phyloP scores from a whole-genome alignment of 2,113 vertebrate genomes.

The Aldabrachelys gigantea region DNA sequence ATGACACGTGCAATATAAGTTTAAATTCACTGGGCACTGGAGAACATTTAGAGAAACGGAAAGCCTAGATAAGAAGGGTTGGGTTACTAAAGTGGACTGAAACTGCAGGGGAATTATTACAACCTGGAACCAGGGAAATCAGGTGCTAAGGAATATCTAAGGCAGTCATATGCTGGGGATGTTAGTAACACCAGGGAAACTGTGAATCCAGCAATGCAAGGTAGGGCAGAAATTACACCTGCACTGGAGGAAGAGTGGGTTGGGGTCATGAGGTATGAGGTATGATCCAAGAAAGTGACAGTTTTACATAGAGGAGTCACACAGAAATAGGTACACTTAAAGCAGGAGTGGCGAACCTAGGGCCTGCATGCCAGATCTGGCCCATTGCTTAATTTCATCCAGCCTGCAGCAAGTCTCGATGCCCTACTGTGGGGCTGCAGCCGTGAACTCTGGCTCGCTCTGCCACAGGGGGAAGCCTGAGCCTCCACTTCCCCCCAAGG shows the following conservation, averaged over 20 bases:
- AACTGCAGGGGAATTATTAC: neutral
- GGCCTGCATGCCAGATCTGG: too few relatives aligned
- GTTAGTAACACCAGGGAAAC: neutral
- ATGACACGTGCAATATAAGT: neutral
- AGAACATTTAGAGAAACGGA: neutral
- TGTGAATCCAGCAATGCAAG: neutral
- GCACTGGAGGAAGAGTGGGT: neutral
- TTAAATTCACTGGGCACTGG: neutral
- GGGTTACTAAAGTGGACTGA: neutral
- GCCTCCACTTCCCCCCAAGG: too few relatives aligned
- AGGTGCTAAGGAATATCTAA: neutral
- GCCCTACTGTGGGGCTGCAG: too few relatives aligned
- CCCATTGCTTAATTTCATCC: too few relatives aligned
- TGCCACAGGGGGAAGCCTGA: too few relatives aligned
- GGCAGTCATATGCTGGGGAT: neutral
- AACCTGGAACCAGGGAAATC: neutral
- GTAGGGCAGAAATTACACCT: neutral
- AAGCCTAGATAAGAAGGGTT: neutral
- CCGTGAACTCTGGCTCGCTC: too few relatives aligned
- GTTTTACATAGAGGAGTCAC: neutral
- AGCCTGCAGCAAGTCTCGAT: too few relatives aligned
- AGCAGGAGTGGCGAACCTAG: too few relatives aligned
- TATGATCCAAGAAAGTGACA: neutral
- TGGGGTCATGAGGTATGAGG: neutral
- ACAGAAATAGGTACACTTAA: neutral